Conservation (phyloP, 2,797 vertebrate genomes). For the Pangasius larnaudii region DNA sequence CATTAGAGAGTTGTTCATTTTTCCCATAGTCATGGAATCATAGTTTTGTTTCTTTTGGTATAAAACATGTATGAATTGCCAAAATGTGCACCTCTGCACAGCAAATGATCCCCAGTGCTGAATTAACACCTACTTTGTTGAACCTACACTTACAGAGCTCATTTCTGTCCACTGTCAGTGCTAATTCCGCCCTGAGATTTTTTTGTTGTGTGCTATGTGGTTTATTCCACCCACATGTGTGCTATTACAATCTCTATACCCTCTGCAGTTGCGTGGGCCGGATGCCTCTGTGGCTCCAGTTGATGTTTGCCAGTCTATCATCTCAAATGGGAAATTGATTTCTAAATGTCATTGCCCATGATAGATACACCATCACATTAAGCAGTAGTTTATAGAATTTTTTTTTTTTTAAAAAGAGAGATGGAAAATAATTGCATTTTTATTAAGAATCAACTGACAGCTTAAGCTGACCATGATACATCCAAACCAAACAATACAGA, state of each 20-base stretch:
- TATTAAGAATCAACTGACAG: neutral
- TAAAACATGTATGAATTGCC: neutral
- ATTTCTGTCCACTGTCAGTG: conserved; percentile 1
- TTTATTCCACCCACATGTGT: conserved; percentile 32
- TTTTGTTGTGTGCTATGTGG: neutral
- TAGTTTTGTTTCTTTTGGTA: neutral
- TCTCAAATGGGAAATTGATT: conserved; percentile 31
- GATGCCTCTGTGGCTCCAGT: neutral
- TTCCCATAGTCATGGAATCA: neutral
- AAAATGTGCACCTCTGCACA: neutral
- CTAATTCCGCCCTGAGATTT: neutral
- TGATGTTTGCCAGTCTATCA: conserved; percentile 40
- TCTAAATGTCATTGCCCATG: conserved; percentile 35
- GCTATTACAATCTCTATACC: conserved; percentile 16
- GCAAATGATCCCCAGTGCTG: neutral
- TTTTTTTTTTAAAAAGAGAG: neutral
- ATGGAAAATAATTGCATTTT: neutral
- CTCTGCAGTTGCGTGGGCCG: neutral
- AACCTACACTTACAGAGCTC: neutral
- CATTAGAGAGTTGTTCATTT: neutral
- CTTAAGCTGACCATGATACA: neutral
- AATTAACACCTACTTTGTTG: conserved; percentile 8
- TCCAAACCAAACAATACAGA: neutral
- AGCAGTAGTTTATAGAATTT: neutral
- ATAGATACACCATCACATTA: neutral